Evolutionary conservation across 2,113 vertebrate species (phyloP).

Genomic region (Microcebus jonahi): DNA sequence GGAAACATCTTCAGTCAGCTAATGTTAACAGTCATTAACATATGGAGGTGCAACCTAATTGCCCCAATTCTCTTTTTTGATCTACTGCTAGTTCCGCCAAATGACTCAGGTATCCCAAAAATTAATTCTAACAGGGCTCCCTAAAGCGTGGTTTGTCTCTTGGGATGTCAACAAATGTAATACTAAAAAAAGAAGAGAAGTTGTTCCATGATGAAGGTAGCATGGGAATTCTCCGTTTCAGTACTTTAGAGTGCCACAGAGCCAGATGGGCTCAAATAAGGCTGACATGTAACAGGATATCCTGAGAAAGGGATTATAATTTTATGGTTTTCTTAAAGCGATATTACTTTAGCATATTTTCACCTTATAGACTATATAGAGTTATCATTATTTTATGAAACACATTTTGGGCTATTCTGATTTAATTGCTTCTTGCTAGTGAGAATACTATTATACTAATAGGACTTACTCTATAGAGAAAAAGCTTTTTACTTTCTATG

Average conservation of each 20-base stretch:
- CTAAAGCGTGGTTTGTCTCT: neutral
- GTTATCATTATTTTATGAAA: conserved; percentile 32
- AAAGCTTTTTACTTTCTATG: neutral
- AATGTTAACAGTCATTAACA: neutral
- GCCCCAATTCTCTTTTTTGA: neutral
- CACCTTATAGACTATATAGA: neutral
- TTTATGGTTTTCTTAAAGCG: neutral
- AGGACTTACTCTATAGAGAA: neutral
- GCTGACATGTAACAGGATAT: neutral
- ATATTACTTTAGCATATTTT: conserved; percentile 9
- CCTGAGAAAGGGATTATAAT: neutral
- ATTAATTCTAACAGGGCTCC: neutral
- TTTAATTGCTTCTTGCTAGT: conserved; percentile 44
- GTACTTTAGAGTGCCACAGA: neutral
- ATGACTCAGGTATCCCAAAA: neutral
- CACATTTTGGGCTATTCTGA: conserved; percentile 42
- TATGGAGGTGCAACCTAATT: neutral
- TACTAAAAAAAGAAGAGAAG: neutral
- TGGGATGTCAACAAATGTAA: neutral
- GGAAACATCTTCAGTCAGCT: neutral
- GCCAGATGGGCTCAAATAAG: neutral
- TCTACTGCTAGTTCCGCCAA: neutral
- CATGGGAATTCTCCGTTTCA: neutral
- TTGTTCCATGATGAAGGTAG: neutral
- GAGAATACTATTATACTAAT: conserved; percentile 13